phyloP scores from a whole-genome alignment of 1,140 invertebrate species.

The Amyelois transitella region DNA sequence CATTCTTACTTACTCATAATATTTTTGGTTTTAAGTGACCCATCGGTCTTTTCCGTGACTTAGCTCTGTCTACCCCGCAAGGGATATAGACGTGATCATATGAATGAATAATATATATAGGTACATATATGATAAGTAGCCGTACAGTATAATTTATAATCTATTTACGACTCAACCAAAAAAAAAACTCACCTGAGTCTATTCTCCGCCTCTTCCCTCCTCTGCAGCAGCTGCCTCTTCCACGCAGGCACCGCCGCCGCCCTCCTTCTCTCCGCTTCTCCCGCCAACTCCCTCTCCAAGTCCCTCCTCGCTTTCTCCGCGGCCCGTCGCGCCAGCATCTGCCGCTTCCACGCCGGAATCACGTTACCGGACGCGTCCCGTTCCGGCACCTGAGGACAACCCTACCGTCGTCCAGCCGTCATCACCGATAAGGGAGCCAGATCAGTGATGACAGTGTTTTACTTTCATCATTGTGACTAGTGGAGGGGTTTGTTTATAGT shows the following conservation, averaged over 20 bases:
- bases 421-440: constrained; percentile 6
- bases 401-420: constrained; percentile 64
- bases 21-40: too few species aligned
- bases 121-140: too few species aligned
- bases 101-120: too few species aligned
- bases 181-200: constrained; percentile 77
- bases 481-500: too few species aligned
- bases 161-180: neutral
- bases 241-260: constrained; percentile 92
- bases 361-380: constrained; percentile 90
- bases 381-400: constrained; percentile 85
- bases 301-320: constrained; percentile 94
- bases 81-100: too few species aligned
- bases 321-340: constrained; percentile 94
- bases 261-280: constrained; percentile 89
- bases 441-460: neutral
- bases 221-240: constrained; percentile 91
- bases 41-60: too few species aligned
- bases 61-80: too few species aligned
- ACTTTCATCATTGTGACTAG: too few species aligned
- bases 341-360: constrained; percentile 94
- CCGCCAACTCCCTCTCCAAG: constrained; percentile 86
- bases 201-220: constrained; percentile 84
- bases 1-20: too few species aligned
- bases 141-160: neutral